Base-by-base conservation (phyloP, 2,113 vertebrate genomes). In the Nycticryphes semicollaris region DNA sequence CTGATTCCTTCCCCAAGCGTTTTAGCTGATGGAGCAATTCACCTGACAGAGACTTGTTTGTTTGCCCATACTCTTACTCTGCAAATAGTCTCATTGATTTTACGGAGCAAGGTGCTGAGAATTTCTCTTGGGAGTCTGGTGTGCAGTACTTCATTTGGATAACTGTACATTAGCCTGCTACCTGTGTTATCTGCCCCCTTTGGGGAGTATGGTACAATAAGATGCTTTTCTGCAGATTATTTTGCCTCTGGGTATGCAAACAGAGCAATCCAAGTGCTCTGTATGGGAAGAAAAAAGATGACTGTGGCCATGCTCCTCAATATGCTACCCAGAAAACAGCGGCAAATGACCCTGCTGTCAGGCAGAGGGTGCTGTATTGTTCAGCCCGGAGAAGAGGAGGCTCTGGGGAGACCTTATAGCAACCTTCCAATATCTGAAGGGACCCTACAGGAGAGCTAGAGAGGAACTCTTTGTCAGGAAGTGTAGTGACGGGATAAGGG, bases 221-320 rank as follows among this genome's bases (percentile, higher is more conserved):
- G 84, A 72, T 48, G 31, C 15, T 17, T 53, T 37, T 64, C 67
- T 79, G 41, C 70, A 68, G 66, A 51, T 24, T 75, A 17, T 21
- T 87, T 67, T 68, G 25, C 21, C n/a, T 60, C 64, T 50, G 28
- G 10, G 7, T 50, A 31, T 74, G 50, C n/a, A 87, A 89, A 77
- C 10, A 15, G 37, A 13, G 6, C 39, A 81, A 27, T 45, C 12
- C 1, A 5, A 92, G 21, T n/a, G 18, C 5, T 63, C 37, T 27
- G 3, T 15, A 17, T 2, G 5, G 35, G 37, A 79, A 57, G 16
- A 15, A 33, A 81, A 53, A 64, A 54, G 37, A 48, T 27, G 7
- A 17, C 19, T 25, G 43, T 43, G 35, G 28, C 35, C 0, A 0
- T 39, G 23, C 6, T 70, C 21, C 15, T 76, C 60, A 70, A 4